Conservation (phyloP, 2,113 vertebrate genomes). For the Hippolais icterina region DNA sequence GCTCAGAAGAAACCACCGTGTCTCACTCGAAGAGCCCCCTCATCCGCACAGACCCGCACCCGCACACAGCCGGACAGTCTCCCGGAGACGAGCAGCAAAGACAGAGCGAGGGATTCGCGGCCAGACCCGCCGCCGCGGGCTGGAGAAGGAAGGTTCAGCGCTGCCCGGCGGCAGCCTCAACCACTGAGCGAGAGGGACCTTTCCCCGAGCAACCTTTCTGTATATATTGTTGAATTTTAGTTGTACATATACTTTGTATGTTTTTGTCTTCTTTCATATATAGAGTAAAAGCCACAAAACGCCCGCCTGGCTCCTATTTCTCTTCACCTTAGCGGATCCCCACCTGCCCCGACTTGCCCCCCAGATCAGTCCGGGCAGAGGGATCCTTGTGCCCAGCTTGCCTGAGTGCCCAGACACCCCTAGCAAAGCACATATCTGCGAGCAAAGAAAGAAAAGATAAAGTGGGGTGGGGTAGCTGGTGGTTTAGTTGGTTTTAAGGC, state of each 20-base stretch:
- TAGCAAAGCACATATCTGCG: not conserved
- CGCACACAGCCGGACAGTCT: not conserved
- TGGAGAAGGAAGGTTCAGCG: constrained; percentile 35
- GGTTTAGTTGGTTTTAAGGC: not conserved
- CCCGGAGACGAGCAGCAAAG: constrained; percentile 61
- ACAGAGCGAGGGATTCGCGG: constrained; percentile 40
- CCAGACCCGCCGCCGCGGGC: constrained; percentile 20
- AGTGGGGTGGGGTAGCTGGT: not conserved
- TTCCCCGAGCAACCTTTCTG: constrained; percentile 87
- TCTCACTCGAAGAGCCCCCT: not conserved
- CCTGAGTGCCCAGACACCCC: not conserved
- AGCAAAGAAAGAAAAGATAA: not conserved
- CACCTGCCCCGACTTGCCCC: not conserved
- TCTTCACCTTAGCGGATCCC: not conserved
- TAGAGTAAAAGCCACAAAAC: constrained; percentile 93
- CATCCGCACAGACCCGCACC: constrained; percentile 7
- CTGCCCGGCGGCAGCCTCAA: constrained; percentile 16
- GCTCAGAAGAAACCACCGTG: constrained; percentile 34
- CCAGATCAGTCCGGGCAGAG: not conserved
- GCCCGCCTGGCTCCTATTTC: constrained; percentile 76
- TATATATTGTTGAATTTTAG: constrained; percentile 98
- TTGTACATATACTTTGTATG: constrained; percentile 99
- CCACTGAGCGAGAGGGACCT: constrained; percentile 69
- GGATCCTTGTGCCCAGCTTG: not conserved
- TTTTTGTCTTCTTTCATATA: constrained; percentile 97